phyloP scores from a whole-genome alignment of 2,113 vertebrate genomes.

The Thryonomys swinderianus region DNA sequence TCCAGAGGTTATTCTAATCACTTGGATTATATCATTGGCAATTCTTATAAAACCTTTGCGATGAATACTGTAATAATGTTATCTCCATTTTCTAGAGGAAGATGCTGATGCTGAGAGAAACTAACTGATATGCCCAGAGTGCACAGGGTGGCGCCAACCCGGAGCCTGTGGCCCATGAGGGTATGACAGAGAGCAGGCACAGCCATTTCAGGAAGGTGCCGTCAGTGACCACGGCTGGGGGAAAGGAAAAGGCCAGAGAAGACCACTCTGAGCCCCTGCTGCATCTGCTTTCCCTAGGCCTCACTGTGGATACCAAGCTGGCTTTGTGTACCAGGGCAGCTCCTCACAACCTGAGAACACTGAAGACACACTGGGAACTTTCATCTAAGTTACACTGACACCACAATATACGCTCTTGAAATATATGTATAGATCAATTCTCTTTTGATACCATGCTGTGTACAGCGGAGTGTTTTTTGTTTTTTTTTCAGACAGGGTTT shows the following conservation, averaged over 20 bases:
- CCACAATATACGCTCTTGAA: neutral
- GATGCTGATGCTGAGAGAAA: neutral
- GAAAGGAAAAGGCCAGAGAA: neutral
- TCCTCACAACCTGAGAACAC: neutral
- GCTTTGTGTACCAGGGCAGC: rapidly evolving
- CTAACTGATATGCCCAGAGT: neutral
- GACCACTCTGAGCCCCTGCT: too few species aligned
- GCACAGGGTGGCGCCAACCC: neutral
- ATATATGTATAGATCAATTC: neutral
- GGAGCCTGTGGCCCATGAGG: neutral
- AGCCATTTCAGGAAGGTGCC: neutral
- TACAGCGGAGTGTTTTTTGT: neutral
- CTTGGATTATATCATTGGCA: neutral
- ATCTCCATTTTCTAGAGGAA: neutral
- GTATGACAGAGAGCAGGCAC: neutral
- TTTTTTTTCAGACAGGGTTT: too few species aligned
- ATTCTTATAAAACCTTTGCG: neutral
- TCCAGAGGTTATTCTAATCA: neutral
- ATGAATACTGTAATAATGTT: neutral
- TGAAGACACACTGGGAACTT: neutral
- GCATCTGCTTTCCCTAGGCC: too few species aligned
- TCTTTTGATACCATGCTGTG: neutral
- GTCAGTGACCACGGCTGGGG: neutral
- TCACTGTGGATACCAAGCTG: neutral
- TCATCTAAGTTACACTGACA: neutral